These are phyloP conservation scores for Ceyx erithaca DNA, from an alignment of 2,797 vertebrate species.

Conservation along the genomic window DNA sequence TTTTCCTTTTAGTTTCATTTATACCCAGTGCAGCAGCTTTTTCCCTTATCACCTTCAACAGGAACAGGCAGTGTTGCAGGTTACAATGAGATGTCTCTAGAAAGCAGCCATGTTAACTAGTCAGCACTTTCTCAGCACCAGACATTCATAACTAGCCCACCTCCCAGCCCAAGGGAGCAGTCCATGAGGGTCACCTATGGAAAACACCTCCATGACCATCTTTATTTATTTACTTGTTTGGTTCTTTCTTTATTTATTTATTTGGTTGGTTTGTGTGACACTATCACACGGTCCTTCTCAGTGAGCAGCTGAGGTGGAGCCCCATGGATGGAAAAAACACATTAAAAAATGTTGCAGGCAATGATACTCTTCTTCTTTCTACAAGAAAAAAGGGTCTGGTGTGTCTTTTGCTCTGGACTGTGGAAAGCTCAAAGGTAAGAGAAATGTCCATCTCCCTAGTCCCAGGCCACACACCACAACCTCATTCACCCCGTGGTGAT, in stretches of 20 bases:
- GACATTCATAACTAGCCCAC: neutral
- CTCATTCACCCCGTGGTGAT: neutral
- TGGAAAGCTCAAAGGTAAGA: neutral
- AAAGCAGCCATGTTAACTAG: neutral
- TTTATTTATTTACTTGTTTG: no score
- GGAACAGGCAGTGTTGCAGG: neutral
- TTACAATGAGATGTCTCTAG: neutral
- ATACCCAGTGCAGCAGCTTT: neutral
- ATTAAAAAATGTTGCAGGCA: neutral
- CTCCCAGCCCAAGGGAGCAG: neutral
- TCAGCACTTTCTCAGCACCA: neutral
- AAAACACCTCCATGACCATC: neutral
- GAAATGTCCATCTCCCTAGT: accelerated
- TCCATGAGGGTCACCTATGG: neutral
- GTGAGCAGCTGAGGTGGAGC: neutral
- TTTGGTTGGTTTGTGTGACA: neutral
- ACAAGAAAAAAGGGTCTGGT: neutral
- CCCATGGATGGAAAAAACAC: neutral
- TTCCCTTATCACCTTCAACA: neutral
- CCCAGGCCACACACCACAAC: neutral
- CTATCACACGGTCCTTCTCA: neutral
- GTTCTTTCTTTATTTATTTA: no score
- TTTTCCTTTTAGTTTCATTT: constrained; percentile 1
- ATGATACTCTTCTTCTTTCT: neutral
- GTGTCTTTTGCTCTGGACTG: neutral